Evolutionary conservation across 2,113 vertebrate species (phyloP).

Genomic region (Pluvianellus socialis): DNA sequence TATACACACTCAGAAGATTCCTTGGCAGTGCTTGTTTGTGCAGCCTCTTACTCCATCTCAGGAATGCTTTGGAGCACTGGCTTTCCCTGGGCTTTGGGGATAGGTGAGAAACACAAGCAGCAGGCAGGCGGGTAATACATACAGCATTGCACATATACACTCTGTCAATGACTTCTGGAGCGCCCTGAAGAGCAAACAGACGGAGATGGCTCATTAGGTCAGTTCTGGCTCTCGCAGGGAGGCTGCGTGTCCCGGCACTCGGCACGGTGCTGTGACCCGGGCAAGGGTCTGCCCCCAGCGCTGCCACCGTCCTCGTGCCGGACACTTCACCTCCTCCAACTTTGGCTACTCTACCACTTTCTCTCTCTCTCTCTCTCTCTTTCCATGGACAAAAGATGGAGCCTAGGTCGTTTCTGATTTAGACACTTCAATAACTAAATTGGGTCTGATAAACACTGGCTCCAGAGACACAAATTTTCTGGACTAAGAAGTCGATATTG

Average conservation of each 20-base stretch:
- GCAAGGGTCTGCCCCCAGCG: too few relatives aligned
- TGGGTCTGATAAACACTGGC: neutral
- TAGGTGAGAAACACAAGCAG: neutral
- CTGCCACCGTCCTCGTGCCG: neutral
- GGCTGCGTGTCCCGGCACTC: neutral
- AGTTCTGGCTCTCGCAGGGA: neutral
- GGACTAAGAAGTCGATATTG: neutral
- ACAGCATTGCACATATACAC: neutral
- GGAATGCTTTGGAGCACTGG: neutral
- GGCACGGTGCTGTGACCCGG: neutral
- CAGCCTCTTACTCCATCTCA: conserved; percentile 3
- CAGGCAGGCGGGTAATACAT: neutral
- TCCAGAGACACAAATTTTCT: neutral
- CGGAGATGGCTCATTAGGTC: neutral
- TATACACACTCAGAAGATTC: conserved; percentile 26
- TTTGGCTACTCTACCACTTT: neutral
- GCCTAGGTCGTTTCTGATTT: neutral
- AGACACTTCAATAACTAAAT: neutral
- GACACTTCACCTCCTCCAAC: neutral
- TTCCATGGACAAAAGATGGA: neutral
- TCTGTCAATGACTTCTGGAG: neutral
- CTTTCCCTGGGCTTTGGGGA: neutral
- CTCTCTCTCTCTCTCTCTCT: neutral
- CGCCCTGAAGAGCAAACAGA: neutral
- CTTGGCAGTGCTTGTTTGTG: conserved; percentile 35